These are phyloP conservation scores for Drosophila testacea DNA, from an alignment of 2,888 invertebrate genomes.

Conservation along the genomic window DNA sequence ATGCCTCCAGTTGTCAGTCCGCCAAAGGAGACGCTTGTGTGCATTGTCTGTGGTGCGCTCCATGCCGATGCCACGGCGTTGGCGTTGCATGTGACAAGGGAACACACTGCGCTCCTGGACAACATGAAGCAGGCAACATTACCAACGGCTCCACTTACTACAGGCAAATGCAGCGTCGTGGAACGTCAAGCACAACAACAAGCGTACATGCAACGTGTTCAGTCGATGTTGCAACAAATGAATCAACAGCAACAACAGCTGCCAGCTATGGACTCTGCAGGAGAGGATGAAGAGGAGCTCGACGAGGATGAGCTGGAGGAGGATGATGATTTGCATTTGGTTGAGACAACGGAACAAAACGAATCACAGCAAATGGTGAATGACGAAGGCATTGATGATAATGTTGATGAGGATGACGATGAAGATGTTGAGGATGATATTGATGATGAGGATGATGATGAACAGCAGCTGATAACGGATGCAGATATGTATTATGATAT, in stretches of 20 bases:
- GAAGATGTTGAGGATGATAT: conserved; percentile 10
- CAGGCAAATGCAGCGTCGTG: conserved; percentile 54
- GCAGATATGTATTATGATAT: conserved; percentile 22
- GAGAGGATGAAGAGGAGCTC: conserved; percentile 68
- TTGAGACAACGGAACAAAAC: conserved; percentile 16
- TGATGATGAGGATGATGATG: conserved; percentile 11
- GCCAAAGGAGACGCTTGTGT: conserved; percentile 76
- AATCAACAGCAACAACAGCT: conserved; percentile 60
- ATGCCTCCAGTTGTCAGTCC: neutral
- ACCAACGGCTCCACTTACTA: conserved; percentile 23
- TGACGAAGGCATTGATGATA: conserved; percentile 12
- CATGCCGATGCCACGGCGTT: conserved; percentile 82
- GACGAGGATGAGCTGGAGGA: conserved; percentile 51
- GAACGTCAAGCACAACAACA: conserved; percentile 72
- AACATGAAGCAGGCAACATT: conserved; percentile 72
- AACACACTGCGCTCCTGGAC: conserved; percentile 82
- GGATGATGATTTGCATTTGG: conserved; percentile 30
- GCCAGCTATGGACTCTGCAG: conserved; percentile 68
- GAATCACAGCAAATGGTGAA: conserved; percentile 23
- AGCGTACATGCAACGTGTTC: conserved; percentile 73
- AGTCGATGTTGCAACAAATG: conserved; percentile 72
- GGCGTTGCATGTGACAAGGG: conserved; percentile 82
- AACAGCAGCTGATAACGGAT: conserved; percentile 22
- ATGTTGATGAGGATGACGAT: conserved; percentile 9
- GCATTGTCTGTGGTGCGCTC: conserved; percentile 83